Evolutionary conservation across 2,113 vertebrate species (phyloP), one percentile per base, ranked within the genome.

Genomic region (Tursiops truncatus): DNA sequence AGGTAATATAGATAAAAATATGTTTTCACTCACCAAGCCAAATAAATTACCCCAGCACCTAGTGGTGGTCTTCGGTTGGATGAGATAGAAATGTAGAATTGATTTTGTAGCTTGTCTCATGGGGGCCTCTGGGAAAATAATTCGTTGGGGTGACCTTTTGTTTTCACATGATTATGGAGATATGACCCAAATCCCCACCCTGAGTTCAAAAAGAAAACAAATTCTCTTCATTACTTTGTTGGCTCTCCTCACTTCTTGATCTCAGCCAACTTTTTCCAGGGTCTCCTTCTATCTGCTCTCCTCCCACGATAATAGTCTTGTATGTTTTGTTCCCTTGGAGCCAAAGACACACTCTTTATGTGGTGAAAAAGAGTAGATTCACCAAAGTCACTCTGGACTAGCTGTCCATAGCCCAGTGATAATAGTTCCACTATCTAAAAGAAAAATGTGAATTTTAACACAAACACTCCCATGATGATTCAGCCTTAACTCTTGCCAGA

Each of bases 401-500:
- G 96, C 87, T 92, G 93, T 44, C 89, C 18, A 13, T 94, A 97
- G 92, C 93, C 88, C 93, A 97, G 85, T 95, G 97, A 98, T 98
- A 98, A 98, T 95, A 93, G 91, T 92, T 97, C 58, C 77, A n/a
- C 80, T 96, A 94, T 98, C 96, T 97, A 77, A 77, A 93, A 94
- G 89, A 92, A 98, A 97, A 97, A 96, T 96, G 62, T 53, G 90
- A 84, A 33, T 94, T 95, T 94, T 77, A 67, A 89, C 92, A 96
- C 95, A 95, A 97, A 97, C 83, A 63, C 95, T 97, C 95, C 95
- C 86, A 21, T 58, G 92, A 95, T 98, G 97, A 98, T 68, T 98
- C 94, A 97, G 67, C 53, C 74, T 38, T 50, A 60, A 88, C 65
- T 96, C 90, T 86, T 97, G 97, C 96, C 96, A 97, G 96, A 81